Base-by-base conservation (phyloP, 2,888 invertebrate species). In the Allophyes oxyacanthae region DNA sequence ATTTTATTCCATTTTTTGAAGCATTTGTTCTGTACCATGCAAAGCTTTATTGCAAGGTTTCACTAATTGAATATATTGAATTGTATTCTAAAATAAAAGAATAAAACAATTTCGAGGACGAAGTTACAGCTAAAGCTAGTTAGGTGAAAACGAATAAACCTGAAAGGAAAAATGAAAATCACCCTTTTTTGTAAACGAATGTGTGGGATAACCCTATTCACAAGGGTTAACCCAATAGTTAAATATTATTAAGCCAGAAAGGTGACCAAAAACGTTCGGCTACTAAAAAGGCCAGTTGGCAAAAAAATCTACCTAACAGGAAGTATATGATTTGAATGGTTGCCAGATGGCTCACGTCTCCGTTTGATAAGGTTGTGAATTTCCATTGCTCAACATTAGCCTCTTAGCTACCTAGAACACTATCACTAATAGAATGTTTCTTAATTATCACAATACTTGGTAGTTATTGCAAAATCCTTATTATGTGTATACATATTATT, bases 211-310 rank as follows among this genome's bases (percentile, higher is more conserved):
- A 61, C 42, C 36, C 13, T 34, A 42, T 58, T 59, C 28, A 38
- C n/a, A 32, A 46, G 28, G 32, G 45, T 42, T 13, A 20, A 60
- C 25, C 37, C n/a, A 43, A 53, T 43, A 14, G 53, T 20, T 11
- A 37, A 25, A 25, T 10, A 15, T n/a, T 38, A 20, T 20, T 20
- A 20, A 20, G 20, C 20, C 10, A 37, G 10, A 37, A 36, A 0
- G 44, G 46, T 25, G 30, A 37, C 13, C 28, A 11, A 66, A n/a
- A 58, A 43, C 42, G 37, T 48, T 36, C 15, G 26, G 40, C n/a
- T 25, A 25, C 38, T 25, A 15, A 26, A 34, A 43, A 30, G 38
- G 20, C 15, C 13, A 20, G 20, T 0, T 11, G 6, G 6, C 20
- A 20, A 15, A 30, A n/a, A 33, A 30, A 20, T 20, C 20, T 20